Percentiles rank a stretch among this genome's conserved stretches.
These are phyloP conservation scores for Eupithecia abbreviata DNA, from an alignment of 2,888 invertebrate genomes.

Conservation along the genomic window DNA sequence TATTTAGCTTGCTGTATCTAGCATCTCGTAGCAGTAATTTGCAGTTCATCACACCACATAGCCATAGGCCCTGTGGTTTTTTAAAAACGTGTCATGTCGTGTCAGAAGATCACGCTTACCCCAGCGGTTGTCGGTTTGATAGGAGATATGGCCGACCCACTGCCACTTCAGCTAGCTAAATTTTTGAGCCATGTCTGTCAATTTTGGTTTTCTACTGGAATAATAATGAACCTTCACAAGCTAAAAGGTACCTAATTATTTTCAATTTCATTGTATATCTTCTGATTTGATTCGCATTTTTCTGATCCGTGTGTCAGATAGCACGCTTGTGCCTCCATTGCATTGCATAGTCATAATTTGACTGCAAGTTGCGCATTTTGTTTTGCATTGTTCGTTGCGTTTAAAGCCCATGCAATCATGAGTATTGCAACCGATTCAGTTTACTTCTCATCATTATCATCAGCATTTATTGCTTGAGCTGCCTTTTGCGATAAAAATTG, in stretches of 20 bases:
- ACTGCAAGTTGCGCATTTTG: constrained; percentile 41
- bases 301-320: constrained; percentile 11
- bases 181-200: too few species aligned
- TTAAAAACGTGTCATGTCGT: too few species aligned
- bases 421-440: not conserved
- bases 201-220: not conserved
- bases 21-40: too few species aligned
- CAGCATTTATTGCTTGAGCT: not conserved
- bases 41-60: too few species aligned
- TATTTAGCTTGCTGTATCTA: too few species aligned
- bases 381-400: constrained; percentile 25
- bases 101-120: too few species aligned
- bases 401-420: constrained; percentile 8
- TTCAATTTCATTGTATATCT: not conserved
- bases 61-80: too few species aligned
- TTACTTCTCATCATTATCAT: not conserved
- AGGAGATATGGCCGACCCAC: too few species aligned
- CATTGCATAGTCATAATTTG: constrained; percentile 49
- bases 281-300: not conserved
- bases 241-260: too few species aligned
- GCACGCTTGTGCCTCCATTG: constrained; percentile 42
- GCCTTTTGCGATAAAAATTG: too few species aligned
- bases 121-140: too few species aligned
- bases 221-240: not conserved
- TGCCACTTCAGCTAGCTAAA: too few species aligned